Conservation (phyloP, 2,113 vertebrate species). For the Bothrops jararaca region DNA sequence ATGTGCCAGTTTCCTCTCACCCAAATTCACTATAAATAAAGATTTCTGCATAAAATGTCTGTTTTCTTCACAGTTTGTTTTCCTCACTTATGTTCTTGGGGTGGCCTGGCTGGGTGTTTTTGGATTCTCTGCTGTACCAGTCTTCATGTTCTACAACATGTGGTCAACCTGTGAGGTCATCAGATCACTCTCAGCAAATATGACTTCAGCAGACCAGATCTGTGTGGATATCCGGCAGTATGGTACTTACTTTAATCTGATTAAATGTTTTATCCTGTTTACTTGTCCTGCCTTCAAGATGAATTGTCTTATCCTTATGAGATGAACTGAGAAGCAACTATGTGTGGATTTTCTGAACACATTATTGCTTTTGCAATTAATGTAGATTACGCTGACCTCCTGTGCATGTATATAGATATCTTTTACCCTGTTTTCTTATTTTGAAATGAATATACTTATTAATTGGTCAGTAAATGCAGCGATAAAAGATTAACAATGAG, state of each 20-base stretch:
- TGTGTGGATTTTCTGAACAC: conserved; percentile 24
- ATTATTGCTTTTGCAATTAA: conserved; percentile 57
- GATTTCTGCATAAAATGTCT: not conserved
- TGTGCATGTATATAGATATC: not conserved
- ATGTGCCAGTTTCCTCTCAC: not conserved
- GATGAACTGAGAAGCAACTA: conserved; percentile 37
- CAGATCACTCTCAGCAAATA: conserved; percentile 78
- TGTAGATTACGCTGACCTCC: conserved; percentile 53
- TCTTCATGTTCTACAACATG: conserved; percentile 98
- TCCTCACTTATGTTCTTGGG: conserved; percentile 95
- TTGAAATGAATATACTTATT: not conserved
- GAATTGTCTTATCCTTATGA: conserved; percentile 36
- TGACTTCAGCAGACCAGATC: conserved; percentile 85
- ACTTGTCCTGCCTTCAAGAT: conserved; percentile 18
- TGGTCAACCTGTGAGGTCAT: conserved; percentile 92
- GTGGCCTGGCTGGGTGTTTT: conserved; percentile 98
- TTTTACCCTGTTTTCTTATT: not conserved
- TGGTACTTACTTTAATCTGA: conserved; percentile 71
- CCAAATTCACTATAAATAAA: not conserved
- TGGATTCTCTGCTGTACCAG: conserved; percentile 94
- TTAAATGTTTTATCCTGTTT: conserved; percentile 48
- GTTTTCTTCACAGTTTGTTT: conserved; percentile 84
- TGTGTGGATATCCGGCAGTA: conserved; percentile 97
- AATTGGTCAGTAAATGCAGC: not conserved
- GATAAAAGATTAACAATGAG: not conserved